Conservation (phyloP, 2,113 vertebrate genomes). For the Chaetorhynchus papuensis region DNA sequence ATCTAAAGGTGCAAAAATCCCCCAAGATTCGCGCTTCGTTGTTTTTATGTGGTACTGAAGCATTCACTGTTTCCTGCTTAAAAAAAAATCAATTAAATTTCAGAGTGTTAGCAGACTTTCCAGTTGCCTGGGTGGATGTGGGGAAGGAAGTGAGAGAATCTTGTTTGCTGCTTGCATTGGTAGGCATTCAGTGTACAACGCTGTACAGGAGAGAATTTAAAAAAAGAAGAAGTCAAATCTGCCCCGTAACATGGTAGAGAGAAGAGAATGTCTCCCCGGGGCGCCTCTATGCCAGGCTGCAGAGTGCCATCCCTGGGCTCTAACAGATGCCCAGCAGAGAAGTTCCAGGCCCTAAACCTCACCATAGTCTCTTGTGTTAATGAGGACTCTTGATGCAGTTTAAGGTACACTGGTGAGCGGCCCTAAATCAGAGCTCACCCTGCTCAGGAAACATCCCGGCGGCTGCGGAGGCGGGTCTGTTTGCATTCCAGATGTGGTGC, state of each 20-base stretch:
- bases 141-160: not conserved
- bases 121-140: fast-evolving
- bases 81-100: not conserved
- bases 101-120: not conserved
- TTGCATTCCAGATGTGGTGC: slow-evolving; percentile 88
- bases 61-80: not conserved
- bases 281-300: slow-evolving; percentile 23
- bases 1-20: not conserved
- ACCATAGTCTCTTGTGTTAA: slow-evolving; percentile 76
- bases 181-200: not conserved
- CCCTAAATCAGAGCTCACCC: slow-evolving; percentile 73
- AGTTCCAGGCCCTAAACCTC: slow-evolving; percentile 66
- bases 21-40: fast-evolving
- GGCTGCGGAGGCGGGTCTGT: slow-evolving; percentile 52
- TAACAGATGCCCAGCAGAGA: slow-evolving; percentile 74
- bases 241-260: not conserved
- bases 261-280: slow-evolving; percentile 60
- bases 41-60: not conserved
- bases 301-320: slow-evolving; percentile 57
- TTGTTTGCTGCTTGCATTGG: not conserved
- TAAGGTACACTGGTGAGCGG: slow-evolving; percentile 76
- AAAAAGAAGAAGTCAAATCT: slow-evolving; percentile 15
- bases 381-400: slow-evolving; percentile 79
- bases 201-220: not conserved
- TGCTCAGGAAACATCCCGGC: slow-evolving; percentile 40